phyloP scores from a whole-genome alignment of 2,888 invertebrate genomes.

The Lordiphosa fenestrarum region DNA sequence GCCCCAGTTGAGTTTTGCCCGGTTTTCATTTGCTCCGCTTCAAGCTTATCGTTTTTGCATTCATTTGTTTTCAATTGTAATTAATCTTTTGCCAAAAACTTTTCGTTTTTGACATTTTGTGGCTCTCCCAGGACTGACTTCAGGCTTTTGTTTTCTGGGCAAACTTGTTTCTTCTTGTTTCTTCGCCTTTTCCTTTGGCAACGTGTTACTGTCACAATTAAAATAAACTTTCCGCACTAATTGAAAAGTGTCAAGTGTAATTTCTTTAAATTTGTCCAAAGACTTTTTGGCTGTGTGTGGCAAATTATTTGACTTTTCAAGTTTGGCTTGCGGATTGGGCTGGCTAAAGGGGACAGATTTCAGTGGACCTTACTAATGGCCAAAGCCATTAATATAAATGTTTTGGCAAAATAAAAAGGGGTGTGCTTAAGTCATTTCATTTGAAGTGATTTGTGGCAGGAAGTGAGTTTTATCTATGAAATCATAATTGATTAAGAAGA shows the following conservation, averaged over 20 bases:
- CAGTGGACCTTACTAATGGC: background rate
- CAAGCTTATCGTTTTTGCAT: slow-evolving; percentile 71
- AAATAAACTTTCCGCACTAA: slow-evolving; percentile 72
- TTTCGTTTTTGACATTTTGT: slow-evolving; percentile 69
- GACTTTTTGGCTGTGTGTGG: slow-evolving; percentile 34
- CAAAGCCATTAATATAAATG: slow-evolving; percentile 4
- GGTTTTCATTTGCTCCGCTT: slow-evolving; percentile 38
- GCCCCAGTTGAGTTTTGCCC: slow-evolving; percentile 58
- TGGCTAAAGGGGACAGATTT: background rate
- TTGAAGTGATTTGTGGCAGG: too few relatives aligned
- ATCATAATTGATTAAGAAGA: too few relatives aligned
- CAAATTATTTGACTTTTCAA: slow-evolving; percentile 53
- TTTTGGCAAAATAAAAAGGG: too few relatives aligned
- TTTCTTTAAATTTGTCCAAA: slow-evolving; percentile 61
- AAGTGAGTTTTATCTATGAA: too few relatives aligned
- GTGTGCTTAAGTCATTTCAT: too few relatives aligned
- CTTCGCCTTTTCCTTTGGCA: slow-evolving; percentile 28
- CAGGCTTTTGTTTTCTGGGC: slow-evolving; percentile 39
- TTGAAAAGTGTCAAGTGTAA: slow-evolving; percentile 73
- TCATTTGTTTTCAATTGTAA: slow-evolving; percentile 77
- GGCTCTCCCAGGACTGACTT: slow-evolving; percentile 43
- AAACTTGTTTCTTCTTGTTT: slow-evolving; percentile 44
- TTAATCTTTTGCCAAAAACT: slow-evolving; percentile 70
- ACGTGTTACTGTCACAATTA: slow-evolving; percentile 77
- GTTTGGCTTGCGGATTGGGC: background rate